Evolutionary conservation across 2,113 vertebrate genomes (phyloP), one percentile per base, ranked within the genome.

Genomic region (Saccopteryx leptura): DNA sequence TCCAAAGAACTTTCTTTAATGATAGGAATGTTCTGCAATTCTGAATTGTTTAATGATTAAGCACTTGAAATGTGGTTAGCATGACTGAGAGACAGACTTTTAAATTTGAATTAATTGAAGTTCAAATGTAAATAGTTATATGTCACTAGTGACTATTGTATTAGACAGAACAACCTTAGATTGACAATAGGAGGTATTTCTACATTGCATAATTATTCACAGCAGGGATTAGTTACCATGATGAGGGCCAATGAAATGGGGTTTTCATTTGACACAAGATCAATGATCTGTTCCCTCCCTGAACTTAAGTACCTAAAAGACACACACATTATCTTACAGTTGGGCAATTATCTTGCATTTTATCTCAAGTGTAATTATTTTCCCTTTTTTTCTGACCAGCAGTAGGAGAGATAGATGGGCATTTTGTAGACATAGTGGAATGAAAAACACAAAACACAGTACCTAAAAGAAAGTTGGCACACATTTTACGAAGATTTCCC

Each of bases 1-100:
- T 7, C 4, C 14, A 33, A 31, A 7, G 24, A 95, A n/a, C 23
- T 84, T 87, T 65, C 39, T 88, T 78, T 90, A 48, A 33, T 39
- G 19, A 68, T 68, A 56, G 17, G 81, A 91, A 74, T 78, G 18
- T 58, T 84, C 21, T 78, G 5, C 69, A 94, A 58, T 79, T 86
- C 19, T 52, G 12, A 1, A 50, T 63, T 95, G 33, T 75, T 18
- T 83, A 61, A 81, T 6, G 31, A 46, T 18, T 72, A 48, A 63
- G 21, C 61, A 72, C 17, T 88, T 86, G 13, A 86, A 90, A 85
- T 91, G 14, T 92, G 39, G 52, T 88, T 78, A 94, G 12, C 61
- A 71, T 50, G 5, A 88, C 12, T 90, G 2, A 94, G 48, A 24
- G 87, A 85, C 11, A 91, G 14, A 11, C 54, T 83, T 91, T 88